Percentiles rank a stretch among this genome's conserved stretches.
Conservation (phyloP, 2,888 invertebrate genomes). For the Marronus borbonicus region DNA sequence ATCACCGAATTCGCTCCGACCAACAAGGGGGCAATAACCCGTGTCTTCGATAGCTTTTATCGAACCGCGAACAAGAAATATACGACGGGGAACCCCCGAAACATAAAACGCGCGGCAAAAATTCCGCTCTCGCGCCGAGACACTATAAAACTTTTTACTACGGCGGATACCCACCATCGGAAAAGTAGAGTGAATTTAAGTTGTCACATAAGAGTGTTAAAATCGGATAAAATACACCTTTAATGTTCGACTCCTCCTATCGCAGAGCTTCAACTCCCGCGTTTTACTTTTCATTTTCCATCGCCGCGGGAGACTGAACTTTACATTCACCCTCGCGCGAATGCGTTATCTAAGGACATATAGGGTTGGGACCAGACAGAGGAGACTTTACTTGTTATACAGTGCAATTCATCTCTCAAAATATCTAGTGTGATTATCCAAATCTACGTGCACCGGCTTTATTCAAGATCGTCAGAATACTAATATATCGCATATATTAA, state of each 20-base stretch:
- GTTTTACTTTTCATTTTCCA: conserved; percentile 40
- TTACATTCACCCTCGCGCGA: conserved; percentile 31
- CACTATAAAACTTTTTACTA: conserved; percentile 52
- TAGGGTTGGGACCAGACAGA: not conserved
- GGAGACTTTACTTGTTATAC: too few species aligned
- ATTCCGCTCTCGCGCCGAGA: conserved; percentile 30
- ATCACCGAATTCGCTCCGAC: conserved; percentile 11
- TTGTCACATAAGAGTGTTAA: conserved; percentile 55
- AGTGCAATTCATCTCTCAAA: too few species aligned
- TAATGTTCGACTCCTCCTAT: conserved; percentile 35
- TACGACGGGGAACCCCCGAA: conserved; percentile 21
- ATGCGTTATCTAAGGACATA: not conserved
- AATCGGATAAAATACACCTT: conserved; percentile 49
- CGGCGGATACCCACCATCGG: conserved; percentile 29
- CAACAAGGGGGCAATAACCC: conserved; percentile 24
- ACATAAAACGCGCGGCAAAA: conserved; percentile 28
- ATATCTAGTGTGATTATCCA: too few species aligned
- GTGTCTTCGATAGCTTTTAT: conserved; percentile 25
- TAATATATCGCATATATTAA: too few species aligned
- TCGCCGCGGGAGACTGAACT: conserved; percentile 38
- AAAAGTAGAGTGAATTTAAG: conserved; percentile 52
- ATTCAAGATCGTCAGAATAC: too few species aligned
- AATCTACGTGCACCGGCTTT: too few species aligned
- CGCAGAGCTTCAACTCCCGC: not conserved
- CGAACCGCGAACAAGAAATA: conserved; percentile 30